phyloP scores from a whole-genome alignment of 1,140 invertebrate species.

The Pseudoatta argentina region DNA sequence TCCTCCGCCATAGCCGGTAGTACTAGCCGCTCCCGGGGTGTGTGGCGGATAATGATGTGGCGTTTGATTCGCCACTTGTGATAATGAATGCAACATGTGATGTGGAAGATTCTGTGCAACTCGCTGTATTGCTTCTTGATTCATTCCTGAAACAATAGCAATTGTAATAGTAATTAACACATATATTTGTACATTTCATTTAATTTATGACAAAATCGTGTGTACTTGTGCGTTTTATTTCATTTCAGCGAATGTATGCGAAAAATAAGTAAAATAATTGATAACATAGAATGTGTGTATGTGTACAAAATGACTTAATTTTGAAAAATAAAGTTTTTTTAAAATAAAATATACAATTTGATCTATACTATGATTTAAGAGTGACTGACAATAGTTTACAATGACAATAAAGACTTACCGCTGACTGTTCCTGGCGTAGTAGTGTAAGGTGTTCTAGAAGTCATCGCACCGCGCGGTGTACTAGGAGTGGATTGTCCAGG shows the following conservation, averaged over 20 bases:
- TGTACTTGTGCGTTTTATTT: background rate
- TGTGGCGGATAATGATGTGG: conserved; percentile 89
- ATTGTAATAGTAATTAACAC: background rate
- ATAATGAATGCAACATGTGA: conserved; percentile 91
- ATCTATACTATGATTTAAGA: background rate
- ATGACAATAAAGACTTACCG: conserved; percentile 50
- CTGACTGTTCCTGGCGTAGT: conserved; percentile 89
- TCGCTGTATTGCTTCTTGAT: conserved; percentile 91
- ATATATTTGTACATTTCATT: background rate
- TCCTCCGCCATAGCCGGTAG: conserved; percentile 80
- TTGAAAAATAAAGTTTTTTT: background rate
- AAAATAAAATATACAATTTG: background rate
- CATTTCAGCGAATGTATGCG: background rate
- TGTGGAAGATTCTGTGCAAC: conserved; percentile 91
- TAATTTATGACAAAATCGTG: too few species aligned
- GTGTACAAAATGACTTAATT: background rate
- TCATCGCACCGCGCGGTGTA: conserved; percentile 89
- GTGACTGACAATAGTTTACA: background rate
- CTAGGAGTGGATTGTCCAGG: conserved; percentile 91
- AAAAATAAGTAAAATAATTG: background rate
- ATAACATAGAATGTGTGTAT: background rate
- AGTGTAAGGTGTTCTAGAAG: conserved; percentile 89
- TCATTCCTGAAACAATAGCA: conserved; percentile 86
- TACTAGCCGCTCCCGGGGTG: conserved; percentile 87
- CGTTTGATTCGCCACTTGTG: conserved; percentile 90